Evolutionary conservation across 2,113 vertebrate species (phyloP).

Genomic region (Oncorhynchus tshawytscha): DNA sequence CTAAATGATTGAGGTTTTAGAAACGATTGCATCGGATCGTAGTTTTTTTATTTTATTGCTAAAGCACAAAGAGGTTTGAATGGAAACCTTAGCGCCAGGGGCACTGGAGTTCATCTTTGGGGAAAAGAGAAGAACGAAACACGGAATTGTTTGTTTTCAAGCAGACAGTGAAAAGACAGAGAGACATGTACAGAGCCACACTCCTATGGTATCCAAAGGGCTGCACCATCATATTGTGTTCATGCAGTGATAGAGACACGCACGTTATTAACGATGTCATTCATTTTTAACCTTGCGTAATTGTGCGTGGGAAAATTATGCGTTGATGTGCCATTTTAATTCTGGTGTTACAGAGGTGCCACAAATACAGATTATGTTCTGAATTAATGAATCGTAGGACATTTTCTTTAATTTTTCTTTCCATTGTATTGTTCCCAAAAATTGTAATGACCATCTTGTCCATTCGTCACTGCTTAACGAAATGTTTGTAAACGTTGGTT

Average conservation of each 20-base stretch:
- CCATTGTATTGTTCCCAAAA: neutral
- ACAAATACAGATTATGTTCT: neutral
- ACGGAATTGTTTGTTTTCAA: conserved; percentile 44
- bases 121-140: conserved; percentile 20
- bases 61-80: conserved; percentile 20
- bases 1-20: neutral
- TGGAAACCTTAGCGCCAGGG: conserved; percentile 14
- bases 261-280: neutral
- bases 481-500: neutral
- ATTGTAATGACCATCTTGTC: neutral
- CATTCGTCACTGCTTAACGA: neutral
- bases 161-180: conserved; percentile 5
- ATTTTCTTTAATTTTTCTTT: neutral
- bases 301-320: no score
- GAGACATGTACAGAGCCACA: neutral
- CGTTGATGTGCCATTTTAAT: neutral
- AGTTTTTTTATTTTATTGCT: neutral
- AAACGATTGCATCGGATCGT: neutral
- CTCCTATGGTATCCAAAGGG: neutral
- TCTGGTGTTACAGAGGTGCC: neutral
- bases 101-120: conserved; percentile 23
- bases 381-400: neutral
- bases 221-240: neutral
- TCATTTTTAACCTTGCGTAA: conserved; percentile 1
- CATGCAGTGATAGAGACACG: neutral